phyloP scores from a whole-genome alignment of 1,140 invertebrate species.

The Drosophila virilis region DNA sequence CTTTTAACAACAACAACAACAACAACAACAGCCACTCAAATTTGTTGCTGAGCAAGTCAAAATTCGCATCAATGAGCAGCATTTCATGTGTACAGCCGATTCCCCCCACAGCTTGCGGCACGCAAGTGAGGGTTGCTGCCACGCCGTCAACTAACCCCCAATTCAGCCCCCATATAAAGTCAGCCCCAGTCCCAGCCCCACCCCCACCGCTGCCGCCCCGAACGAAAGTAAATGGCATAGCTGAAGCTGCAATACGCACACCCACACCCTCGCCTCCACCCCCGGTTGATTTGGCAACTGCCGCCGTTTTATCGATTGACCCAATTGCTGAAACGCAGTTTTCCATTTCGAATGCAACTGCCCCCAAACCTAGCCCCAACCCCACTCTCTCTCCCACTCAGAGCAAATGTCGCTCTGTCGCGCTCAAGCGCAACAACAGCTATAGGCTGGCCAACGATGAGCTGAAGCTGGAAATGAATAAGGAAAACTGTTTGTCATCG shows the following conservation, averaged over 20 bases:
- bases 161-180: slow-evolving; percentile 3
- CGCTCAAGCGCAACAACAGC: slow-evolving; percentile 92
- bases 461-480: slow-evolving; percentile 78
- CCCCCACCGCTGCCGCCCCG: slow-evolving; percentile 61
- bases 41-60: slow-evolving; percentile 44
- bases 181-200: not conserved
- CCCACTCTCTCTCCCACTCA: not conserved
- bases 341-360: slow-evolving; percentile 61
- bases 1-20: slow-evolving; percentile 31
- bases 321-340: slow-evolving; percentile 77
- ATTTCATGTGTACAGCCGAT: slow-evolving; percentile 70
- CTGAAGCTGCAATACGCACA: slow-evolving; percentile 8
- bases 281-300: not conserved
- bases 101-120: slow-evolving; percentile 41
- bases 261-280: not conserved
- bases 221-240: slow-evolving; percentile 67
- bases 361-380: slow-evolving; percentile 18
- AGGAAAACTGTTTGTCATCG: slow-evolving; percentile 62
- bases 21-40: slow-evolving; percentile 31
- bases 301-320: slow-evolving; percentile 75
- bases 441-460: slow-evolving; percentile 91
- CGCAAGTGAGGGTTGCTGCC: slow-evolving; percentile 61
- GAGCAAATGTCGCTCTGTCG: slow-evolving; percentile 41
- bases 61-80: slow-evolving; percentile 73
- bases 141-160: slow-evolving; percentile 46